Evolutionary conservation across 2,888 invertebrate species (phyloP).

Genomic region (Dascillus cervinus): DNA sequence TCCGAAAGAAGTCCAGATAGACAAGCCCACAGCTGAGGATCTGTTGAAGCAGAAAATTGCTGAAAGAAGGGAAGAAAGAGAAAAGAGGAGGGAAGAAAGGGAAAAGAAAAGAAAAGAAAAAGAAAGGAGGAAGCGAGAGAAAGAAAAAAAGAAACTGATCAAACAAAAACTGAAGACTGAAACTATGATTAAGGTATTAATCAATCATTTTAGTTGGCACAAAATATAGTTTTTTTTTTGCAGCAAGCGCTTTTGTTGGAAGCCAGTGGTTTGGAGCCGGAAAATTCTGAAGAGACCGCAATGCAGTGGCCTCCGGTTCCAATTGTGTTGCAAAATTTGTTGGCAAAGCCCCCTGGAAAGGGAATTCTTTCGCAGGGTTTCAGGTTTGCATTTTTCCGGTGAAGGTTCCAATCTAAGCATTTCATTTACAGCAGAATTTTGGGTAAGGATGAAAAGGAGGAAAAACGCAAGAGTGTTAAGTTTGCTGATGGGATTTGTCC

Average conservation of each 20-base stretch:
- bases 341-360: slow-evolving; percentile 45
- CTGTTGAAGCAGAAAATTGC: slow-evolving; percentile 31
- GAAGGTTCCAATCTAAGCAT: too few relatives aligned
- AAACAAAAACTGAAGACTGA: slow-evolving; percentile 38
- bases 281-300: slow-evolving; percentile 20
- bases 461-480: slow-evolving; percentile 45
- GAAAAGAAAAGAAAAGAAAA: slow-evolving; percentile 37
- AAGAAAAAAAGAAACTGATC: slow-evolving; percentile 34
- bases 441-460: too few relatives aligned
- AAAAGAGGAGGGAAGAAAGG: slow-evolving; percentile 34
- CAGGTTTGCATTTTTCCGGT: too few relatives aligned
- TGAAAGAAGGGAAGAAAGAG: slow-evolving; percentile 36
- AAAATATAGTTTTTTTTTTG: slow-evolving; percentile 5
- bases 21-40: slow-evolving; percentile 26
- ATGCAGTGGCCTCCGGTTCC: slow-evolving; percentile 34
- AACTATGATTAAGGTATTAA: slow-evolving; percentile 39
- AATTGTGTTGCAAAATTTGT: slow-evolving; percentile 20
- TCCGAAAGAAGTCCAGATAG: slow-evolving; percentile 1
- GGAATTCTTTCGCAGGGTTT: slow-evolving; percentile 51
- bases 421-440: too few relatives aligned
- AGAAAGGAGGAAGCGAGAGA: slow-evolving; percentile 35
- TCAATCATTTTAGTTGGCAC: not conserved
- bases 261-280: slow-evolving; percentile 20
- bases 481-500: slow-evolving; percentile 56
- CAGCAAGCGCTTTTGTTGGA: slow-evolving; percentile 20